phyloP scores from a whole-genome alignment of 2,888 invertebrate genomes.

The Agonopterix subpropinquella region DNA sequence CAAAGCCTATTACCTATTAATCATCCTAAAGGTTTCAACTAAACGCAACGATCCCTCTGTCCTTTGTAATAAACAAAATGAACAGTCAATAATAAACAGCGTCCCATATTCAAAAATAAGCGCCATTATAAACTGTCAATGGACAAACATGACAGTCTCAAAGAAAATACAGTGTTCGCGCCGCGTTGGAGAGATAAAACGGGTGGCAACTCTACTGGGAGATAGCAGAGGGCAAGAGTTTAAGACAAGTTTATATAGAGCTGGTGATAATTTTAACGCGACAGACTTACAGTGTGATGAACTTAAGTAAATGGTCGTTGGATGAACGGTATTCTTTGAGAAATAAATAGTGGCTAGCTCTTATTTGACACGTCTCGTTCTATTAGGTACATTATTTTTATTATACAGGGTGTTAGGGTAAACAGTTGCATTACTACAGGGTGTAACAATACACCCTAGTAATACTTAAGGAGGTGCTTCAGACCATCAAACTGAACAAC shows the following conservation, averaged over 20 bases:
- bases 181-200: constrained; percentile 46
- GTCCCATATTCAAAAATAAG: neutral
- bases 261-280: constrained; percentile 42
- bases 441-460: too few relatives aligned
- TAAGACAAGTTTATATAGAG: constrained; percentile 52
- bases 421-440: too few relatives aligned
- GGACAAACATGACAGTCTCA: constrained; percentile 26
- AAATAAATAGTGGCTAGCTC: too few relatives aligned
- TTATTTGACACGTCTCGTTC: too few relatives aligned
- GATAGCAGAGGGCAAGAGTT: constrained; percentile 60
- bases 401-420: too few relatives aligned
- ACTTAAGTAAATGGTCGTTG: constrained; percentile 51
- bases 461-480: too few relatives aligned
- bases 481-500: too few relatives aligned
- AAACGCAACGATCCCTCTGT: neutral
- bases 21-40: too few relatives aligned
- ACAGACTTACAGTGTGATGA: constrained; percentile 48
- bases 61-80: neutral
- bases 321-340: too few relatives aligned
- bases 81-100: neutral
- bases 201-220: constrained; percentile 51
- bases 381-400: too few relatives aligned
- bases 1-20: too few relatives aligned
- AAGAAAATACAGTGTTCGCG: constrained; percentile 30
- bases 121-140: constrained; percentile 33